These are phyloP conservation scores for Drosophila anomalata DNA, from an alignment of 2,888 invertebrate species.

Conservation along the genomic window DNA sequence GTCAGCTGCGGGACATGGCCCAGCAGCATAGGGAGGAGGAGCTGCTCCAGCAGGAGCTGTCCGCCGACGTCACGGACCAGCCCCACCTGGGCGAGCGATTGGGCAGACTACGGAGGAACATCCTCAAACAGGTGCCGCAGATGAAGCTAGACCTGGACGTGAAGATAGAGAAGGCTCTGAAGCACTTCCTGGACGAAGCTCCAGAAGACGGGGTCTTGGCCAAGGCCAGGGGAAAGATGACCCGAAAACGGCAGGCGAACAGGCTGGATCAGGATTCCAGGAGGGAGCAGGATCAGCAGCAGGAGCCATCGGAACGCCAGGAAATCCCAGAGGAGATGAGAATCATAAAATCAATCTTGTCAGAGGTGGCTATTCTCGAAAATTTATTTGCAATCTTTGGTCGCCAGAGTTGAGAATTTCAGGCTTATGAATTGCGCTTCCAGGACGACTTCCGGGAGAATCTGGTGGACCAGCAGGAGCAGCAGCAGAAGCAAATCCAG, in stretches of 20 bases:
- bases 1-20: constrained; percentile 62
- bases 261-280: constrained; percentile 24
- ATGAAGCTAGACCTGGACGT: constrained; percentile 72
- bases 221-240: constrained; percentile 62
- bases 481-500: constrained; percentile 11
- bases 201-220: constrained; percentile 60
- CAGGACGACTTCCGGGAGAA: constrained; percentile 79
- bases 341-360: constrained; percentile 69
- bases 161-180: constrained; percentile 78
- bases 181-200: constrained; percentile 71
- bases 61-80: constrained; percentile 24
- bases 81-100: constrained; percentile 48
- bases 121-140: constrained; percentile 70
- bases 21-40: constrained; percentile 46
- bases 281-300: constrained; percentile 4
- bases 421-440: constrained; percentile 15
- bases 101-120: constrained; percentile 63
- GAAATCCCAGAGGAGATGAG: constrained; percentile 50
- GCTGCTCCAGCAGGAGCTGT: constrained; percentile 5
- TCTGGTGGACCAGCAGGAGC: constrained; percentile 53
- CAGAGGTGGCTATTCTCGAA: constrained; percentile 66
- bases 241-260: constrained; percentile 42
- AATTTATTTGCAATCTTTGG: background rate
- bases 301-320: constrained; percentile 7
- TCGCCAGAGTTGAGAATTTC: constrained; percentile 1